phyloP scores from a whole-genome alignment of 2,797 vertebrate genomes.

The Eupleurogrammus muticus region DNA sequence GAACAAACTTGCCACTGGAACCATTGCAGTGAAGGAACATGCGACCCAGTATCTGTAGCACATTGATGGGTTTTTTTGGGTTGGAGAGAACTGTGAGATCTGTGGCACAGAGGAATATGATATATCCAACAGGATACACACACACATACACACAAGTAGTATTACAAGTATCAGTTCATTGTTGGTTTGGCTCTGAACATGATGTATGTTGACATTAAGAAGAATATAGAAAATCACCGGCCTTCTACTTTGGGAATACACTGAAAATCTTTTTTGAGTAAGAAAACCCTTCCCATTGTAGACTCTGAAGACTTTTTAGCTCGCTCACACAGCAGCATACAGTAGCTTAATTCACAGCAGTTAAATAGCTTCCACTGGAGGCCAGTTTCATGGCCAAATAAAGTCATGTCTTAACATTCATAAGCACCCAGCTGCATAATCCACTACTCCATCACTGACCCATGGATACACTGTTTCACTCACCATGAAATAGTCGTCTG shows the following conservation, averaged over 20 bases:
- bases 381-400: neutral
- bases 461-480: neutral
- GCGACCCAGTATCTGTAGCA: too few relatives aligned
- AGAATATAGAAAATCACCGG: neutral
- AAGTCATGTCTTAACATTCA: neutral
- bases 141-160: too few relatives aligned
- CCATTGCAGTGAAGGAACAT: too few relatives aligned
- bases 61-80: too few relatives aligned
- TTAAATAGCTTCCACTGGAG: neutral
- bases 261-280: conserved; percentile 1
- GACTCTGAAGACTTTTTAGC: neutral
- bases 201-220: neutral
- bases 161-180: too few relatives aligned
- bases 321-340: neutral
- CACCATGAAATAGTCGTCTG: too few relatives aligned
- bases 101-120: too few relatives aligned
- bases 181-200: too few relatives aligned
- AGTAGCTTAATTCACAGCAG: neutral
- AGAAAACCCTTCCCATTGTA: neutral
- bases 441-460: neutral
- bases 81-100: too few relatives aligned
- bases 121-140: too few relatives aligned
- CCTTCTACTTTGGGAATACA: neutral
- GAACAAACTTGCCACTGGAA: too few relatives aligned
- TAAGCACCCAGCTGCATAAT: neutral